A percentile compares a stretch with the other conserved stretches of the same genome.
These are phyloP conservation scores for Hirtodrosophila cameraria DNA, from an alignment of 2,888 invertebrate genomes.

Conservation along the genomic window DNA sequence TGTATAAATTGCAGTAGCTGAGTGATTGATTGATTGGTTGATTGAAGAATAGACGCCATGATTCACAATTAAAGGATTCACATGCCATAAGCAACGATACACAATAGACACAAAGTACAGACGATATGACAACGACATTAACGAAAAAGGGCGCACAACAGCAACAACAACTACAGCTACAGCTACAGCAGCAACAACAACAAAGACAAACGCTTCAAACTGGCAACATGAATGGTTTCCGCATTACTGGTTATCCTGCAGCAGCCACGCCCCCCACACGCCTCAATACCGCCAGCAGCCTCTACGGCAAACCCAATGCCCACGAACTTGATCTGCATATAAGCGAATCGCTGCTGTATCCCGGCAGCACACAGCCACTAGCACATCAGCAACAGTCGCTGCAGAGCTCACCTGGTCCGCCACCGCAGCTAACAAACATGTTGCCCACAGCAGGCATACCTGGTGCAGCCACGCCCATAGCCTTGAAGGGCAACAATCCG, in stretches of 20 bases:
- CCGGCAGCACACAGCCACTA: constrained; percentile 62
- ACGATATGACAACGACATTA: constrained; percentile 66
- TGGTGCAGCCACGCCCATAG: constrained; percentile 76
- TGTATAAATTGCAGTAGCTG: constrained; percentile 20
- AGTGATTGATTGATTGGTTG: constrained; percentile 51
- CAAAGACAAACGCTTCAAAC: constrained; percentile 28
- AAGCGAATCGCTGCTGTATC: constrained; percentile 70
- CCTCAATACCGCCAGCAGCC: constrained; percentile 37
- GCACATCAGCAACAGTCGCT: constrained; percentile 52
- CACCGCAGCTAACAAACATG: constrained; percentile 73
- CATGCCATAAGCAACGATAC: constrained; percentile 14
- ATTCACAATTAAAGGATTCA: constrained; percentile 27
- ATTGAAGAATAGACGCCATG: constrained; percentile 36
- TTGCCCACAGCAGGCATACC: constrained; percentile 68
- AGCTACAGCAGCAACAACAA: constrained; percentile 41
- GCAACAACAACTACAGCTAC: constrained; percentile 25
- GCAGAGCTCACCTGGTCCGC: constrained; percentile 76
- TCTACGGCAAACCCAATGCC: constrained; percentile 61
- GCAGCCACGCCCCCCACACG: constrained; percentile 57
- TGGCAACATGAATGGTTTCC: constrained; percentile 79
- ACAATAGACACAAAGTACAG: constrained; percentile 47
- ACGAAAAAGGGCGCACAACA: constrained; percentile 57
- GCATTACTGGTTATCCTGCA: constrained; percentile 80
- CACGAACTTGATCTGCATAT: constrained; percentile 79
- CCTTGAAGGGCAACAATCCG: constrained; percentile 82